Evolutionary conservation across 1,140 invertebrate genomes (phyloP).

Genomic region (Habropoda laboriosa): DNA sequence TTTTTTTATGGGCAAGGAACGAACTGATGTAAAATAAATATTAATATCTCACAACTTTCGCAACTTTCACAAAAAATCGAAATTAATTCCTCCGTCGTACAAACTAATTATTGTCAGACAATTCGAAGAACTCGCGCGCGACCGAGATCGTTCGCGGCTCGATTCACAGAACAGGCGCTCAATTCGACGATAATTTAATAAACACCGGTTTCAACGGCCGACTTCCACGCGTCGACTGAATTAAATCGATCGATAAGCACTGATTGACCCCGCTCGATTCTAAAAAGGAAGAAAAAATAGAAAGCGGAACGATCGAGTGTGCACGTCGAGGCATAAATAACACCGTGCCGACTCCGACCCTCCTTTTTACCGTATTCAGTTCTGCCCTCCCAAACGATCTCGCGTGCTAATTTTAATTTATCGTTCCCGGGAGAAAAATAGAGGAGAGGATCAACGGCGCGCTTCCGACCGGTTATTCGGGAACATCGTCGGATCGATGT

Average conservation of each 20-base stretch:
- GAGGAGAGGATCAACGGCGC: constrained; percentile 24
- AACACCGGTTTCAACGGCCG: neutral
- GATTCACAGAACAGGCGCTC: neutral
- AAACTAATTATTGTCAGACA: neutral
- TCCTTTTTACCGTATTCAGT: constrained; percentile 41
- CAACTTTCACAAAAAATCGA: too few relatives aligned
- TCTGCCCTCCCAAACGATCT: constrained; percentile 27
- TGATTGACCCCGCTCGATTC: neutral
- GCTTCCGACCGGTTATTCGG: constrained; percentile 57
- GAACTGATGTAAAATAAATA: neutral
- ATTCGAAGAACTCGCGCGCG: neutral
- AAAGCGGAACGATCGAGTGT: neutral
- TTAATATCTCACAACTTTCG: too few relatives aligned
- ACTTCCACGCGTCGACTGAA: constrained; percentile 5
- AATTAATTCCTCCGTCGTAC: too few relatives aligned
- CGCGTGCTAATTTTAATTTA: constrained; percentile 61
- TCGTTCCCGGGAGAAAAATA: constrained; percentile 53
- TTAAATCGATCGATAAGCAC: constrained; percentile 30
- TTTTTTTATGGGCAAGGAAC: neutral
- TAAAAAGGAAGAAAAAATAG: neutral
- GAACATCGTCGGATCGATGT: constrained; percentile 60
- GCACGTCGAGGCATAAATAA: constrained; percentile 34
- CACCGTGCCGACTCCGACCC: constrained; percentile 6
- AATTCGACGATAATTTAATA: constrained; percentile 21
- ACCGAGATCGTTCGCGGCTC: neutral